Evolutionary conservation across 2,797 vertebrate species (phyloP).

Genomic region (Florisuga fusca): DNA sequence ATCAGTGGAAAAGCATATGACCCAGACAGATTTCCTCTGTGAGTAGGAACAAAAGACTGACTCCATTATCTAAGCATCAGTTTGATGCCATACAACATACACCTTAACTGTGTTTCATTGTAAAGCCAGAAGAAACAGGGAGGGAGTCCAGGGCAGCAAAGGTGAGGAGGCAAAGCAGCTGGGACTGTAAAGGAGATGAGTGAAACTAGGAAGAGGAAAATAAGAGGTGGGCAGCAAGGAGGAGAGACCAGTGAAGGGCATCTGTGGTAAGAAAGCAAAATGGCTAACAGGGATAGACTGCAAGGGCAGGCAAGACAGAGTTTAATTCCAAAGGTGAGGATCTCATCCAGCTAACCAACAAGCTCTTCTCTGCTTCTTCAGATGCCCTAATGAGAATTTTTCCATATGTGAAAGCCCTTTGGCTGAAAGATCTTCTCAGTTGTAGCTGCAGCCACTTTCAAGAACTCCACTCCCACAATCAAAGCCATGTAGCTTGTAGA

Average conservation of each 20-base stretch:
- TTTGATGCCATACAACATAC: fast-evolving
- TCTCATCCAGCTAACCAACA: neutral
- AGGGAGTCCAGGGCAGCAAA: neutral
- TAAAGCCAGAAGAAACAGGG: neutral
- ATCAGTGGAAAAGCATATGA: neutral
- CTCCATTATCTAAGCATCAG: neutral
- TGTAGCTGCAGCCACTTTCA: neutral
- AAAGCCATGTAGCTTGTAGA: fast-evolving
- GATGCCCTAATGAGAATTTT: neutral
- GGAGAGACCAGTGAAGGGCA: fast-evolving
- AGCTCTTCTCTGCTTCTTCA: neutral
- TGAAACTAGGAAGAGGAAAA: neutral
- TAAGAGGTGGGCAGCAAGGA: neutral
- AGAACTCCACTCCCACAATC: neutral
- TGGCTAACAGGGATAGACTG: fast-evolving
- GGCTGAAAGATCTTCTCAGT: neutral
- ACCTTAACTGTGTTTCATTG: neutral
- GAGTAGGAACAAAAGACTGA: neutral
- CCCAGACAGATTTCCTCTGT: neutral
- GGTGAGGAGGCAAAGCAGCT: neutral
- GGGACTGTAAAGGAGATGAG: neutral
- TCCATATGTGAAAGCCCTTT: neutral
- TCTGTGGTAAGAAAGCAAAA: fast-evolving
- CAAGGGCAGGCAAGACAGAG: neutral
- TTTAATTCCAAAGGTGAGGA: neutral